phyloP scores from a whole-genome alignment of 2,888 invertebrate species.

The Nemapogon koenigi region DNA sequence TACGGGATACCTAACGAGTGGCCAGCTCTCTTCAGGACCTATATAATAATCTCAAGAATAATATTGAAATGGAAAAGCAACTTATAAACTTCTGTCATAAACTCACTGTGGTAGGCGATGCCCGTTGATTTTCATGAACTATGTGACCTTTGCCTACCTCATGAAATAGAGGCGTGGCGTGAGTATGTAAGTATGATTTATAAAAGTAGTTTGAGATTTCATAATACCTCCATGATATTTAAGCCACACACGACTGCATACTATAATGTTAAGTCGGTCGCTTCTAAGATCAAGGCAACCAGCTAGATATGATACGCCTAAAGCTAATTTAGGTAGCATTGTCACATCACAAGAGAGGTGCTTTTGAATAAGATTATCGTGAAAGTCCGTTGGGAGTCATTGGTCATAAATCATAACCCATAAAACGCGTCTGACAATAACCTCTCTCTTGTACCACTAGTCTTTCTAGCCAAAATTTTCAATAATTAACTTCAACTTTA shows the following conservation, averaged over 20 bases:
- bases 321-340: slow-evolving; percentile 66
- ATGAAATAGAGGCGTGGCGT: no score
- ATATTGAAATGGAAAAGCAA: no score
- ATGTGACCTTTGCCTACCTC: no score
- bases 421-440: slow-evolving; percentile 61
- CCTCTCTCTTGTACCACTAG: slow-evolving; percentile 42
- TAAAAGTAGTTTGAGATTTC: no score
- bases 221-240: slow-evolving; percentile 8
- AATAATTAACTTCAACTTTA: no score
- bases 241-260: slow-evolving; percentile 40
- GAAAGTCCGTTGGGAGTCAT: slow-evolving; percentile 60
- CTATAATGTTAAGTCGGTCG: slow-evolving; percentile 25
- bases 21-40: no score
- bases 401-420: slow-evolving; percentile 64
- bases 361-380: slow-evolving; percentile 60
- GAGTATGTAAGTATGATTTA: no score
- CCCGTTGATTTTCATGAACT: no score
- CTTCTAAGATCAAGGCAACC: slow-evolving; percentile 33
- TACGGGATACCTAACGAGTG: no score
- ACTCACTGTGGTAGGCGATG: no score
- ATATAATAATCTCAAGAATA: no score
- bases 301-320: slow-evolving; percentile 40
- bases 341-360: slow-evolving; percentile 50
- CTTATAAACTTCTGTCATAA: no score
- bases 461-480: slow-evolving; percentile 36